Conservation (phyloP, 1,140 invertebrate genomes). For the Drosophila jambulina region DNA sequence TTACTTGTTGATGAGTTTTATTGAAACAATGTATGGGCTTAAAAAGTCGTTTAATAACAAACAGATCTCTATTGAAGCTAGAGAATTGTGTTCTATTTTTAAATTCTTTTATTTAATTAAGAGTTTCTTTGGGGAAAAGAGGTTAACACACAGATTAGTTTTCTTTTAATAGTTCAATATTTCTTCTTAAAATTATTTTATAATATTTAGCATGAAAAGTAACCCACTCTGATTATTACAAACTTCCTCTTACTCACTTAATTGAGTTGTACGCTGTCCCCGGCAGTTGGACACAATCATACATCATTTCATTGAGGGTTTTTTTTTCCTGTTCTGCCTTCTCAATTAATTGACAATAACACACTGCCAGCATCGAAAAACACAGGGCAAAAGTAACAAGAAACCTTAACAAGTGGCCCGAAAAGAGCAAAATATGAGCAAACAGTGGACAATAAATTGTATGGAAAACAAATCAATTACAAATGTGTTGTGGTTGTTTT, state of each 20-base stretch:
- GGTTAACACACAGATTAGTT: background rate
- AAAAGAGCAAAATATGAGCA: slow-evolving; percentile 31
- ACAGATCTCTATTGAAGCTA: background rate
- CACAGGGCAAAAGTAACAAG: slow-evolving; percentile 25
- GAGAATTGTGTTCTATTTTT: background rate
- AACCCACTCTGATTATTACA: background rate
- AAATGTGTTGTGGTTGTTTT: slow-evolving; percentile 34
- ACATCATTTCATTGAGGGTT: slow-evolving; percentile 50
- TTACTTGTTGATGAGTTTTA: too few relatives aligned
- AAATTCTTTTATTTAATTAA: background rate
- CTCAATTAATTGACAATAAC: slow-evolving; percentile 69
- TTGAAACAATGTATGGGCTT: too few relatives aligned
- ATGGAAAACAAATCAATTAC: slow-evolving; percentile 81
- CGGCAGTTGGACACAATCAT: slow-evolving; percentile 22
- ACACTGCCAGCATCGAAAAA: slow-evolving; percentile 9
- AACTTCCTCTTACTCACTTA: slow-evolving; percentile 1
- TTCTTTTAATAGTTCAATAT: background rate
- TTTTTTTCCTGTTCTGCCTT: slow-evolving; percentile 21
- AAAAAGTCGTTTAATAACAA: background rate
- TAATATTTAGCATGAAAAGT: background rate
- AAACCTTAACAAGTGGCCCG: slow-evolving; percentile 30
- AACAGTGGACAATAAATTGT: slow-evolving; percentile 60
- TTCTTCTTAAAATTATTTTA: background rate
- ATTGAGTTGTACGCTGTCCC: slow-evolving; percentile 7
- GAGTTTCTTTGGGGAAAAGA: background rate